phyloP scores from a whole-genome alignment of 2,888 invertebrate genomes.

The Ceriagrion tenellum region DNA sequence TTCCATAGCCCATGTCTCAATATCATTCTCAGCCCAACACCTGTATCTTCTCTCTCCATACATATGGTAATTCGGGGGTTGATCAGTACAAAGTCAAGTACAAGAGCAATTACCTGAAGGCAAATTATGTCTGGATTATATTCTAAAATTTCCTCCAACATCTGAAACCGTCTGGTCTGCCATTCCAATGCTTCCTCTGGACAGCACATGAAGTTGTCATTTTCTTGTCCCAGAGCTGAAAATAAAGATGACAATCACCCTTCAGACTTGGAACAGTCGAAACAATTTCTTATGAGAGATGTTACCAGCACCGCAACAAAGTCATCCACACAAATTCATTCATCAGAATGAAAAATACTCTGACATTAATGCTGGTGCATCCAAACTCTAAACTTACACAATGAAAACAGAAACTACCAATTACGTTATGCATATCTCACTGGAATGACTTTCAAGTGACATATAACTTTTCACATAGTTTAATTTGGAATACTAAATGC shows the following conservation, averaged over 20 bases:
- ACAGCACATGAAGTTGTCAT: conserved; percentile 86
- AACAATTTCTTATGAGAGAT: too few species aligned
- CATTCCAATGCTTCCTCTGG: conserved; percentile 86
- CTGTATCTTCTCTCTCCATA: too few species aligned
- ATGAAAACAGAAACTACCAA: not conserved
- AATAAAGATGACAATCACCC: conserved; percentile 72
- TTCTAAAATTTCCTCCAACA: conserved; percentile 85
- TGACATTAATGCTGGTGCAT: too few species aligned
- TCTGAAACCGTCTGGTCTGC: conserved; percentile 83
- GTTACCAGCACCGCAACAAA: not conserved
- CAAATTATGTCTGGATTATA: conserved; percentile 86
- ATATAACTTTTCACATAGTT: not conserved
- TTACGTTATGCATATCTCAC: too few species aligned
- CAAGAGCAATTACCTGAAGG: conserved; percentile 80
- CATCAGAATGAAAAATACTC: not conserved
- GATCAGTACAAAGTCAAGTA: not conserved
- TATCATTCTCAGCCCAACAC: too few species aligned
- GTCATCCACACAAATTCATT: not conserved
- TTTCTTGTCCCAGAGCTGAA: conserved; percentile 84
- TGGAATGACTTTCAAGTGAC: not conserved
- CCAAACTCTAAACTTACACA: not conserved
- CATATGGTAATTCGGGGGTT: too few species aligned
- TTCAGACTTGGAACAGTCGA: not conserved
- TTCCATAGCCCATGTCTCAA: too few species aligned
- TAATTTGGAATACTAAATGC: too few species aligned